Evolutionary conservation across 2,113 vertebrate genomes (phyloP).

Genomic region (Microtus richardsoni): DNA sequence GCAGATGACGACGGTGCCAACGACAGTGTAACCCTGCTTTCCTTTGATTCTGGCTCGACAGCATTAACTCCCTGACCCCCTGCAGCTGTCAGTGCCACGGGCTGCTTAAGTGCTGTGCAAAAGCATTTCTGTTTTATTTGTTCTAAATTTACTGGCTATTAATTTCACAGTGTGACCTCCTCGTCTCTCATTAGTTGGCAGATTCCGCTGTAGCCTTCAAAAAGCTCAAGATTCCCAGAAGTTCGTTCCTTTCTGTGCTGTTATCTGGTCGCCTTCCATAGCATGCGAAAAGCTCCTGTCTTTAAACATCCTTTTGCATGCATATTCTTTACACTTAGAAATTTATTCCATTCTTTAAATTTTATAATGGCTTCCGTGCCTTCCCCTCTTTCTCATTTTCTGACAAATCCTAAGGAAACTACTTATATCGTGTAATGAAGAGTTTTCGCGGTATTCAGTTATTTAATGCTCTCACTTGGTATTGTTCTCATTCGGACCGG

Average conservation of each 20-base stretch:
- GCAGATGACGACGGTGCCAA: neutral
- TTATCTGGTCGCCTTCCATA: neutral
- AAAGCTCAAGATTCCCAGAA: constrained; percentile 65
- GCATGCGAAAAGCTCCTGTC: neutral
- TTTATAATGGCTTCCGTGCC: constrained; percentile 38
- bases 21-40: neutral
- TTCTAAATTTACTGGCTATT: constrained; percentile 82
- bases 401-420: constrained; percentile 24
- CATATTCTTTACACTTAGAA: neutral
- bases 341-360: constrained; percentile 41
- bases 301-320: neutral
- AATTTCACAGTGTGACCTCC: constrained; percentile 81
- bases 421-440: neutral
- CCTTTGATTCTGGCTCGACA: constrained; percentile 35
- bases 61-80: constrained; percentile 68
- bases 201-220: constrained; percentile 64
- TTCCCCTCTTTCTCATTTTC: constrained; percentile 27
- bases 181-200: constrained; percentile 67
- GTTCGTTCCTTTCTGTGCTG: constrained; percentile 8
- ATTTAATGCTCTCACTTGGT: constrained; percentile 37
- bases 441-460: constrained; percentile 3
- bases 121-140: constrained; percentile 78
- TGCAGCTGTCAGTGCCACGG: constrained; percentile 51
- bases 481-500: neutral
- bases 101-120: constrained; percentile 70